Evolutionary conservation across 1,140 invertebrate species (phyloP).

Genomic region (Solenopsis invicta): DNA sequence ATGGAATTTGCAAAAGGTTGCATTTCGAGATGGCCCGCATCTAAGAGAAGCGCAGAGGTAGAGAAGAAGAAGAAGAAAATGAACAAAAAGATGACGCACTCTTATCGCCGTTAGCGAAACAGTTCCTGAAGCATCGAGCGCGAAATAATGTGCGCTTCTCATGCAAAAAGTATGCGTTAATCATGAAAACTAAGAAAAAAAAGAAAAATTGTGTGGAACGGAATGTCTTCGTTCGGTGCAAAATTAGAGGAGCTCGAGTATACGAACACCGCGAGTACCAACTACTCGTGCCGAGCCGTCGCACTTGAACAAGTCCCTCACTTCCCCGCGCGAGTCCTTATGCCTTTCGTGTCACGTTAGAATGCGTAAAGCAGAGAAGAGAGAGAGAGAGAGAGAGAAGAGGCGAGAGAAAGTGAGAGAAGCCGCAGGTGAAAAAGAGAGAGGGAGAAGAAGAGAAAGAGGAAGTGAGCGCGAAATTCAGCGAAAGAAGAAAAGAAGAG

Average conservation of each 20-base stretch:
- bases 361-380: constrained; percentile 9
- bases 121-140: constrained; percentile 2
- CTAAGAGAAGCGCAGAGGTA: not conserved
- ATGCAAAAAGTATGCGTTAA: not conserved
- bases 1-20: not conserved
- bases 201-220: not conserved
- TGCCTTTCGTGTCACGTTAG: constrained; percentile 39
- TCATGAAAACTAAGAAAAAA: not conserved
- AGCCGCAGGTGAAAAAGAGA: not conserved
- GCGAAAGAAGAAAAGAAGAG: constrained; percentile 53
- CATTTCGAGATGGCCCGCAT: constrained; percentile 11
- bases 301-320: constrained; percentile 39
- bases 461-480: constrained; percentile 30
- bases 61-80: not conserved
- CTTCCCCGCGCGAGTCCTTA: not conserved
- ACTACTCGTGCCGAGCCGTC: constrained; percentile 27
- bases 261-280: constrained; percentile 1
- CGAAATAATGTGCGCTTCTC: not conserved
- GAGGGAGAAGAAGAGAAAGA: constrained; percentile 3
- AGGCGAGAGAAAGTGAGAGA: constrained; percentile 37
- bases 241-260: constrained; percentile 27
- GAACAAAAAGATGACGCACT: not conserved
- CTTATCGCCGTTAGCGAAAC: not conserved
- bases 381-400: not conserved
- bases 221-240: not conserved